These are phyloP conservation scores for Ara ararauna DNA, from an alignment of 2,797 vertebrate genomes.

Conservation along the genomic window DNA sequence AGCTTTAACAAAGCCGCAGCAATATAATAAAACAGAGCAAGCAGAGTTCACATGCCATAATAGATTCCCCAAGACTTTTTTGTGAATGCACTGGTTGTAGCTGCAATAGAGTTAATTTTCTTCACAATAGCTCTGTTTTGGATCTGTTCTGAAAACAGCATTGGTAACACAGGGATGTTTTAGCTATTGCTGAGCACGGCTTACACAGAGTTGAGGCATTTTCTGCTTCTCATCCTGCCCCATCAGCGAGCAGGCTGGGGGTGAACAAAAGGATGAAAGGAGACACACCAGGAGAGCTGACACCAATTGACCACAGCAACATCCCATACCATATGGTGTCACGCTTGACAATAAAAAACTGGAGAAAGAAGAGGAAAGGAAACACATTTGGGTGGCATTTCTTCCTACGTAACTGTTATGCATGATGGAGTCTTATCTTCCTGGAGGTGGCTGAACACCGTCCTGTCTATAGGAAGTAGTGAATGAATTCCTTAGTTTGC, in stretches of 20 bases:
- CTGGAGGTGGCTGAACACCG: not conserved
- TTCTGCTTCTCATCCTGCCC: not conserved
- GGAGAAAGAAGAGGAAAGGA: not conserved
- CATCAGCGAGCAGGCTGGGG: not conserved
- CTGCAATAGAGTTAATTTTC: not conserved
- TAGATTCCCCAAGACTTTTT: not conserved
- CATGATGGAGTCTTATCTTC: not conserved
- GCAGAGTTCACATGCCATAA: not conserved
- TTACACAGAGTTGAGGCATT: not conserved
- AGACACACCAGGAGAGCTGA: not conserved
- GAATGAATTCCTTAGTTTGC: not conserved
- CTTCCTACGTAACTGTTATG: not conserved
- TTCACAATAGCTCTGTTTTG: not conserved
- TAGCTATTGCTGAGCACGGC: too few relatives aligned
- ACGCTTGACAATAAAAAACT: not conserved
- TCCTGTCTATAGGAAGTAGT: not conserved
- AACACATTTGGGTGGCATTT: not conserved
- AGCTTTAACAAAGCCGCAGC: not conserved
- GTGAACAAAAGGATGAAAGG: not conserved
- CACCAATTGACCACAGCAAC: not conserved
- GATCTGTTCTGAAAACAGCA: not conserved
- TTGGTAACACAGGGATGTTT: not conserved
- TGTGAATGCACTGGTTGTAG: not conserved
- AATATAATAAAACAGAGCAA: not conserved
- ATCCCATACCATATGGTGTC: not conserved